Base-by-base conservation (phyloP, 2,888 invertebrate genomes). In the Melieria omissa region DNA sequence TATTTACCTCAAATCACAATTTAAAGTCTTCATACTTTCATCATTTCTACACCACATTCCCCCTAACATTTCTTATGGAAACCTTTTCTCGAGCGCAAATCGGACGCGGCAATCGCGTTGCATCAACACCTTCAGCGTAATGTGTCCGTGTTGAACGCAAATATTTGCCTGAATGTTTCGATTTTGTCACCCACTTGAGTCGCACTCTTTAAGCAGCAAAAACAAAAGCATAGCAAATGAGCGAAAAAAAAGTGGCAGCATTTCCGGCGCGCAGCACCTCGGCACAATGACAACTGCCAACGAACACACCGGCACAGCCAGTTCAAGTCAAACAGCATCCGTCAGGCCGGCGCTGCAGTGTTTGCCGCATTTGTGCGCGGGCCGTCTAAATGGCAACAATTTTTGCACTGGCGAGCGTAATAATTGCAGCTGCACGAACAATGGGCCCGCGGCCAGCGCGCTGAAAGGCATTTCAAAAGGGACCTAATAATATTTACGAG, bases 281-380 rank as follows among this genome's bases (percentile, higher is more conserved):
- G 49, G 55, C 63, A 45, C 49, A 55, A 70, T 67, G 70, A 29
- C 29, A 29, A 66, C 70, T 71, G n/a, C 58, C 8, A n/a, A 41
- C n/a, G n/a, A 44, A 49, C 68, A 70, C 72, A 73, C 9, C 49
- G 12, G 12, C 49, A 3, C 9, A 9, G 44, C 61, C 63, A 63
- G 29, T 46, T 63, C 76, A 79, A 80, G 80, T 82, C 84, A 84
- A 81, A 80, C 76, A 78, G 78, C 81, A 82, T 78, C 80, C 80
- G 78, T 73, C 77, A 75, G 6, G 16, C n/a, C 14, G 29, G 41
- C 7, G 9, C 47, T 62, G 42, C 45, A 66, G 46, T 63, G 47
- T 64, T 44, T 64, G 58, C 69, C 8, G 73, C 77, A 76, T 74
- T 64, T 63, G 12, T 41, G 71, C 61, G 60, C 71, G 63, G 57